Conservation (phyloP, 2,888 invertebrate genomes). For the Loripinus fragilis region DNA sequence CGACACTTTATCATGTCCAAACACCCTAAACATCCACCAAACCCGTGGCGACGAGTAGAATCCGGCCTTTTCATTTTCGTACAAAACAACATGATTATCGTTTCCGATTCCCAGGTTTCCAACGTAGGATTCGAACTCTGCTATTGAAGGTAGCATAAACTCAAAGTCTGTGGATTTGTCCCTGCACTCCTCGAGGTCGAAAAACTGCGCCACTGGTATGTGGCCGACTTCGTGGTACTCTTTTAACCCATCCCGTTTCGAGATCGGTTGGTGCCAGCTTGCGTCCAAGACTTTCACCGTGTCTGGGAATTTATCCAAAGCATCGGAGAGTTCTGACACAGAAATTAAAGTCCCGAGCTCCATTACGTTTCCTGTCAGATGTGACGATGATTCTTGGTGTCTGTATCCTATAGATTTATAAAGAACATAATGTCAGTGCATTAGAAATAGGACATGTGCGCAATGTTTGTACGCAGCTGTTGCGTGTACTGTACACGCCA, state of each 20-base stretch:
- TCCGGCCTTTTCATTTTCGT: constrained; percentile 70
- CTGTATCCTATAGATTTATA: too few relatives aligned
- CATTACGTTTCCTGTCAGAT: too few relatives aligned
- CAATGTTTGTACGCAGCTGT: too few relatives aligned
- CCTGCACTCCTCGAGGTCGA: constrained; percentile 76
- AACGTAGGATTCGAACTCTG: constrained; percentile 72
- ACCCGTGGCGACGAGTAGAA: constrained; percentile 72
- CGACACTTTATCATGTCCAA: constrained; percentile 74
- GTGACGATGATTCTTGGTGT: too few relatives aligned
- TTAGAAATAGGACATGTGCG: too few relatives aligned
- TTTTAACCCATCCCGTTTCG: constrained; percentile 61
- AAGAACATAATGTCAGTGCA: too few relatives aligned
- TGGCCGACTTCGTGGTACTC: constrained; percentile 72
- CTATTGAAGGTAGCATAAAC: constrained; percentile 71
- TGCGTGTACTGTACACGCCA: too few relatives aligned
- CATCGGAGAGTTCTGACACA: not conserved
- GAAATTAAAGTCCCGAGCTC: not conserved
- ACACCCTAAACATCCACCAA: constrained; percentile 77
- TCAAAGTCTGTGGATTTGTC: constrained; percentile 62
- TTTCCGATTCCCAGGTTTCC: constrained; percentile 72
- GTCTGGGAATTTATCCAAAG: not conserved
- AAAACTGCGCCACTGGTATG: constrained; percentile 77
- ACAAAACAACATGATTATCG: constrained; percentile 73
- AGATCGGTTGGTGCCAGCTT: constrained; percentile 73
- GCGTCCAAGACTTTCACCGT: constrained; percentile 67